Conservation (phyloP, 2,888 invertebrate genomes). For the Iselma pallidipennis region DNA sequence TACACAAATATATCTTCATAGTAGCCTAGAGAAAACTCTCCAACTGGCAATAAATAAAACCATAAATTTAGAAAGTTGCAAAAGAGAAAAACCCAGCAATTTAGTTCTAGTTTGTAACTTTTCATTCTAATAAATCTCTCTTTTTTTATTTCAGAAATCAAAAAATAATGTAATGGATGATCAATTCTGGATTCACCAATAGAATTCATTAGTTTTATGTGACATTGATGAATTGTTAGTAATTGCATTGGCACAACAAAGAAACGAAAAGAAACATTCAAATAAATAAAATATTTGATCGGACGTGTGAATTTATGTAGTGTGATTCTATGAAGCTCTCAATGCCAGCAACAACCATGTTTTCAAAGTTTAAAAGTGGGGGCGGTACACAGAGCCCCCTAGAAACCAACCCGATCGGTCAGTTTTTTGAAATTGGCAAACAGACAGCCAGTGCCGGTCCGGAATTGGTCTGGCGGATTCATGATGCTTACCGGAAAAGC, state of each 20-base stretch:
- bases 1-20: neutral
- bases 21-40: neutral
- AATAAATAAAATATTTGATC: no score
- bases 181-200: no score
- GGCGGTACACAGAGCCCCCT: constrained; percentile 60
- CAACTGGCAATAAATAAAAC: neutral
- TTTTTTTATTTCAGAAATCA: neutral
- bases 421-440: constrained; percentile 85
- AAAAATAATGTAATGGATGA: neutral
- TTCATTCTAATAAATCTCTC: neutral
- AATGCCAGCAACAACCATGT: constrained; percentile 64
- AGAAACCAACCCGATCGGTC: constrained; percentile 82
- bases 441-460: constrained; percentile 83
- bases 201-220: neutral
- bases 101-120: neutral
- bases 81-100: neutral
- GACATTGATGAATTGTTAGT: neutral
- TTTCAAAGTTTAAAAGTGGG: constrained; percentile 72
- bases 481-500: constrained; percentile 84
- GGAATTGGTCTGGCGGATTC: constrained; percentile 89
- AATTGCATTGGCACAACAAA: neutral
- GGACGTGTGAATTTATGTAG: neutral
- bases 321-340: constrained; percentile 29
- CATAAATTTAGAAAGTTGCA: neutral
- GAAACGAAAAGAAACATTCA: neutral